phyloP scores from a whole-genome alignment of 2,888 invertebrate genomes.

The Amphipyra berbera region DNA sequence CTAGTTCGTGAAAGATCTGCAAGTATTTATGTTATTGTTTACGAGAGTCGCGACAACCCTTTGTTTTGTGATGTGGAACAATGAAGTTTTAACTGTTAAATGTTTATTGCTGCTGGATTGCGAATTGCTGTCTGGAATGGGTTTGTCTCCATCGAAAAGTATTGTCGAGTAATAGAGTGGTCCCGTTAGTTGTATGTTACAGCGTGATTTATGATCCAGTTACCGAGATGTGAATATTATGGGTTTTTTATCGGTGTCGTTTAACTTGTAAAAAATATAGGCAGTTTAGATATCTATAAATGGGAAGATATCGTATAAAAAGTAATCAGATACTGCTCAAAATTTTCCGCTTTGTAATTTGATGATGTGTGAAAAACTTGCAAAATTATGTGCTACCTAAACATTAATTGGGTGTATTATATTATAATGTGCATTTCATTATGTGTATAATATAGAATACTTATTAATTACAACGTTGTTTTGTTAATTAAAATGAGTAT shows the following conservation, averaged over 20 bases:
- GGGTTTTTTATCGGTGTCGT: conserved; percentile 54
- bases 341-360: conserved; percentile 38
- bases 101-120: conserved; percentile 72
- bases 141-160: conserved; percentile 48
- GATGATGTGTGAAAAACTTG: conserved; percentile 43
- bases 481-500: conserved; percentile 14
- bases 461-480: conserved; percentile 8
- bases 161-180: conserved; percentile 43
- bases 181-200: conserved; percentile 57
- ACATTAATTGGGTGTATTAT: conserved; percentile 15
- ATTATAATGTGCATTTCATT: conserved; percentile 23
- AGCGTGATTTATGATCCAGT: conserved; percentile 55
- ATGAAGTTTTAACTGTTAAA: conserved; percentile 69
- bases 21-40: conserved; percentile 76
- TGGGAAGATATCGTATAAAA: conserved; percentile 33
- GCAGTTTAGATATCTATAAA: conserved; percentile 37
- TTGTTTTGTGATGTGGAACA: conserved; percentile 72
- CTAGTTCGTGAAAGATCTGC: conserved; percentile 67
- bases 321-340: conserved; percentile 37
- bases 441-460: conserved; percentile 19
- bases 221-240: conserved; percentile 55
- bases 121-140: conserved; percentile 65
- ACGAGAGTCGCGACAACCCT: conserved; percentile 71
- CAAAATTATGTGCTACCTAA: conserved; percentile 13
- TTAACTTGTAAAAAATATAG: conserved; percentile 45